Evolutionary conservation across 2,113 vertebrate genomes (phyloP).

Genomic region (Heteronetta atricapilla): DNA sequence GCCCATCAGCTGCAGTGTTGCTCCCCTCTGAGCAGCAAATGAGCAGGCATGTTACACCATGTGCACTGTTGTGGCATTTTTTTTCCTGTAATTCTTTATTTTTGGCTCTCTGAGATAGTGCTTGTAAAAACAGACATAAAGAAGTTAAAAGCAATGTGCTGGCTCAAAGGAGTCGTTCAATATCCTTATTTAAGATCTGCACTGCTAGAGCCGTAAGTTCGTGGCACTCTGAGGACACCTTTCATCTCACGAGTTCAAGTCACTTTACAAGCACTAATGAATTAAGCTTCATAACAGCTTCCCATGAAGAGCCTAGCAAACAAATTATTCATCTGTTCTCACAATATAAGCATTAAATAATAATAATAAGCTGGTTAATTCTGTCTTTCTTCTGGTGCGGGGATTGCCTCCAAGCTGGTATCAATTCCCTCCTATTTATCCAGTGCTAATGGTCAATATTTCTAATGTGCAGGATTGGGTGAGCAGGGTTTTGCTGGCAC

Average conservation of each 20-base stretch:
- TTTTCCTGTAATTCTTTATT: not conserved
- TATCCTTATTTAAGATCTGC: conserved; percentile 33
- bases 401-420: conserved; percentile 2
- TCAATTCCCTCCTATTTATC: not conserved
- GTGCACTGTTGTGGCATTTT: not conserved
- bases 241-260: conserved; percentile 33
- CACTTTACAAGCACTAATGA: conserved; percentile 51
- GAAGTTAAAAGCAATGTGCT: conserved; percentile 34
- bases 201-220: conserved; percentile 12
- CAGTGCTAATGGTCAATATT: not conserved
- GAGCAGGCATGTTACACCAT: not conserved
- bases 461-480: not conserved
- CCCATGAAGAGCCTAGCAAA: not conserved
- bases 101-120: not conserved
- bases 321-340: conserved; percentile 27
- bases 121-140: conserved; percentile 44
- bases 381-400: not conserved
- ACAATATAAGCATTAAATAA: conserved; percentile 41
- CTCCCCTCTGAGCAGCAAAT: fast-evolving
- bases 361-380: conserved; percentile 59
- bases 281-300: conserved; percentile 45
- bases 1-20: not conserved
- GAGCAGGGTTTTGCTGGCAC: not conserved
- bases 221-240: conserved; percentile 54
- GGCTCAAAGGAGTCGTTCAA: conserved; percentile 43